These are phyloP conservation scores for Polietes domitor DNA, from an alignment of 2,888 invertebrate species.

Conservation along the genomic window DNA sequence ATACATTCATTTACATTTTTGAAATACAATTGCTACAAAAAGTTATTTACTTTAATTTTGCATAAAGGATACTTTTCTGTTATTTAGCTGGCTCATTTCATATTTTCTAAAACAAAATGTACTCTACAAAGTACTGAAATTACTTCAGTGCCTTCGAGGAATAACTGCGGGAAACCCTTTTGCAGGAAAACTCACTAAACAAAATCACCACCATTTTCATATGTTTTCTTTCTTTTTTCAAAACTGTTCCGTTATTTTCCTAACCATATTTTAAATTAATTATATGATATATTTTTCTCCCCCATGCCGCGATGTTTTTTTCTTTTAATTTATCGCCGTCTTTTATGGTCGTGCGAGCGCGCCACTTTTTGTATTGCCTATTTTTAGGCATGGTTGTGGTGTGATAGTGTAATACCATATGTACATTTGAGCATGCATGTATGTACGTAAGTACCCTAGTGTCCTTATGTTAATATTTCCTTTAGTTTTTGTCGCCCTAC, in stretches of 20 bases:
- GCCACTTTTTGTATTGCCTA: not conserved
- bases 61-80: too few relatives aligned
- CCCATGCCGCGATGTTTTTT: not conserved
- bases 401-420: not conserved
- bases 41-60: too few relatives aligned
- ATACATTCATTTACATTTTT: too few relatives aligned
- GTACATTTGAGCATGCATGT: too few relatives aligned
- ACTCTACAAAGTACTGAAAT: too few relatives aligned
- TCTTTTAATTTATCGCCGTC: slow-evolving; percentile 3
- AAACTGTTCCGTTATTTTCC: not conserved
- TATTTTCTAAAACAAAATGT: too few relatives aligned
- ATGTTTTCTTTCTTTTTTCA: not conserved
- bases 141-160: too few relatives aligned
- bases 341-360: not conserved
- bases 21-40: too few relatives aligned
- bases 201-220: too few relatives aligned
- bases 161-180: too few relatives aligned
- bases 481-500: not conserved
- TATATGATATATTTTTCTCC: not conserved
- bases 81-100: too few relatives aligned
- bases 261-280: slow-evolving; percentile 14
- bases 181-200: too few relatives aligned
- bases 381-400: not conserved
- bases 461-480: not conserved
- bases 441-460: not conserved